Base-by-base conservation (phyloP, 2,888 invertebrate species). In the Crioceris asparagi region DNA sequence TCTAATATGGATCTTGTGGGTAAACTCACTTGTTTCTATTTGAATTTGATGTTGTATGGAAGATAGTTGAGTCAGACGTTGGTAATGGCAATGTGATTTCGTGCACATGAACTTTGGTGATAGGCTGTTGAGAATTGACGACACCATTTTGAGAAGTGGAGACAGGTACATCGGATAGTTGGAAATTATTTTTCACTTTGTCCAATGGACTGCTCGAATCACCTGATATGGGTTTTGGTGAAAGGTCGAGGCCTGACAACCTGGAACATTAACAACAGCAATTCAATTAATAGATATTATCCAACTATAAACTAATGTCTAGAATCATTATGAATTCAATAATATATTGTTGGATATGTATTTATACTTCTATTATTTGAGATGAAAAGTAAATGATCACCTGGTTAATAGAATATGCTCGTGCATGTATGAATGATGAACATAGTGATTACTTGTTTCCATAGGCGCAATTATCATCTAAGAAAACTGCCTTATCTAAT, bases 351-450 rank as follows among this genome's bases (percentile, higher is more conserved):
- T n/a, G n/a, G n/a, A n/a, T n/a, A n/a, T n/a, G n/a, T n/a, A n/a
- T n/a, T n/a, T n/a, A n/a, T n/a, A n/a, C n/a, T n/a, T n/a, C n/a
- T n/a, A n/a, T n/a, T n/a, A n/a, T n/a, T n/a, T n/a, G n/a, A n/a
- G n/a, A n/a, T n/a, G n/a, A n/a, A n/a, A n/a, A n/a, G n/a, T n/a
- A n/a, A n/a, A n/a, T n/a, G n/a, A 16, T 45, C 59, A 65, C 65
- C 65, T 62, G 44, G 65, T 65, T 49, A 60, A 56, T 42, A 65
- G 54, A 44, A 65, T 65, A 55, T 63, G 61, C 53, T 63, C 60
- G 52, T 61, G 64, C 65, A 65, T 65, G 49, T 65, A 65, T 40
- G 60, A 56, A 43, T 52, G 52, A 45, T 60, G 55, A 35, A 51
- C 57, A 59, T 59, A 59, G 50, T 59, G 55, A 43, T 40, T 45